Base-by-base conservation (phyloP, 1,140 invertebrate species). In the Drosophila serrata region DNA sequence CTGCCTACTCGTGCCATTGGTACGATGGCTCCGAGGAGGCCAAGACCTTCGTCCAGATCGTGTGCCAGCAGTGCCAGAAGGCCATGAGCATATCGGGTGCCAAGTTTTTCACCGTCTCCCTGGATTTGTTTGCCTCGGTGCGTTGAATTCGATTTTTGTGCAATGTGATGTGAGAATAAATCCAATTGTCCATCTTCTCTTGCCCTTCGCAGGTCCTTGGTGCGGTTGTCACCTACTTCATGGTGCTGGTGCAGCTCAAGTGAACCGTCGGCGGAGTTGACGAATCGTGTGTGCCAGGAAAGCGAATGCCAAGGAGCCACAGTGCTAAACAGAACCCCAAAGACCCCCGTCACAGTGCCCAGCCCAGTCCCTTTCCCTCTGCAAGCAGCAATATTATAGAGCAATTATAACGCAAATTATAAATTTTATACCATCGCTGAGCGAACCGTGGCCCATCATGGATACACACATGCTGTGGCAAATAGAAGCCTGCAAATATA, bases 21-120 rank as follows among this genome's bases (percentile, higher is more conserved):
- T 97, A 97, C 84, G 96, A 97, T 79, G 96, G 97, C 4, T 97
- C 96, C 0, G 97, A 97, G 87, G 97, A 97, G 84, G 96, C 97
- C 0, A 97, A 97, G 87, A 97, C 96, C 19, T 97, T 97, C 91
- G 96, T 97, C 1, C 96, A 97, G 93, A 97, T 97, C 79, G 96
- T 97, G n/a, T 97, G 97, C 92, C 97, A 97, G 81, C 96, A 97
- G 85, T 97, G 97, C 93, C 97, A 97, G 92, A 97, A 97, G 90
- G 96, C 96, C 0, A 95, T 97, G 95, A 96, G 96, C 51, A 97
- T 97, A 82, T 97, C 96, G 5, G 97, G 97, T 59, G 96, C 97
- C 0, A 97, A 97, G 87, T 97, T 97, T 91, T 97, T 97, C 92
- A 97, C 96, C 0, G 96, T 97, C 3, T 97, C 96, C 1, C 92